Evolutionary conservation across 2,797 vertebrate genomes (phyloP), one percentile per base, ranked within the genome.

Genomic region (Lithobates sylvaticus): DNA sequence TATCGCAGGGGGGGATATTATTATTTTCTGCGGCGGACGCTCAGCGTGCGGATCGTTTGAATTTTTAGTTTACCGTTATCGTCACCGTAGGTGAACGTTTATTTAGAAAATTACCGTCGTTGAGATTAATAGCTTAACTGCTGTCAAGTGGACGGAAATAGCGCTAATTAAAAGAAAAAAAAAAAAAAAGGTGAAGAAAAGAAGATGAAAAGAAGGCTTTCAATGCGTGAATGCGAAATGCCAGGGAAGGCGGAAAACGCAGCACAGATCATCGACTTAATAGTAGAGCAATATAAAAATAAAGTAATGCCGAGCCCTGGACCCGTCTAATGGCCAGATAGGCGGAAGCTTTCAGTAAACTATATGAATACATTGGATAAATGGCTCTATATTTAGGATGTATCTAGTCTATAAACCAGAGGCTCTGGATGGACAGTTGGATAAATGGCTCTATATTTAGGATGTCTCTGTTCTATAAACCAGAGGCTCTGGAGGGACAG

Each of bases 41-140:
- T 34, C 71, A 42, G 64, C 68, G 18, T 5, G 73, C 1, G 13
- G 34, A 42, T 72, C 44, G 12, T 70, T 82, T 27, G 10, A 39
- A 44, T 69, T 54, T 12, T 10, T 18, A 44, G 67, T 77, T 81
- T 76, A 65, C 85, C 50, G 34, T 64, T 23, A 21, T 54, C 68
- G 70, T 82, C 50, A 1, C 73, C 2, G 44, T 47, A 65, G 73
- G 50, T 47, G 65, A 47, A 9, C 80, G 12, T 34, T 86, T 73
- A 77, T 67, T 65, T 81, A 1, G 16, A 39, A 86, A 83, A 86
- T 86, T 78, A 78, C 85, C 78, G 85, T 50, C 65, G 81, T 69
- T 73, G 54, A 78, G 65, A 82, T 86, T 73, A 86, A 86, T 83
- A 50, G 75, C 75, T 78, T 67, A 78, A 67, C 68, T 50, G 36